Conservation (phyloP, 2,888 invertebrate genomes). For the Odontomyia ornata region DNA sequence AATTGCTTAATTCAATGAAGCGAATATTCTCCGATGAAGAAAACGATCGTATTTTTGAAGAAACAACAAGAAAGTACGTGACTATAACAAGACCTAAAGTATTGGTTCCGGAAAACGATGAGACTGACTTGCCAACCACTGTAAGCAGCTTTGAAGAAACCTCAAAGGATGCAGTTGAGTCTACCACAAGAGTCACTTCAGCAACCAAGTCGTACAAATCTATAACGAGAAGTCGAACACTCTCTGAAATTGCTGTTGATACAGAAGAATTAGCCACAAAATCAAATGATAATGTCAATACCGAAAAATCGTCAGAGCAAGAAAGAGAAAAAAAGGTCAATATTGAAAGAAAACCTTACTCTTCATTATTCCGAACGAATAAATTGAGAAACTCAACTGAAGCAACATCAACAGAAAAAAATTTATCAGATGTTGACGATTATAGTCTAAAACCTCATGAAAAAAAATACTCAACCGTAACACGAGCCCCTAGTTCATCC, state of each 20-base stretch:
- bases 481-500: too few relatives aligned
- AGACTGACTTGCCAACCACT: neutral
- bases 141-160: neutral
- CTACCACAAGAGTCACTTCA: too few relatives aligned
- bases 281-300: neutral
- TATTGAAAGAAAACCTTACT: too few relatives aligned
- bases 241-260: too few relatives aligned
- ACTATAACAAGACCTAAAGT: conserved; percentile 18
- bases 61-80: conserved; percentile 31
- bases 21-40: conserved; percentile 13
- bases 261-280: neutral
- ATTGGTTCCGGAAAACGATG: neutral
- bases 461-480: too few relatives aligned
- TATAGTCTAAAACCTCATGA: too few relatives aligned
- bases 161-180: too few relatives aligned
- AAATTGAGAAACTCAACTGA: too few relatives aligned
- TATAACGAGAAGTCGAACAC: too few relatives aligned
- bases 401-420: neutral
- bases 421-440: neutral
- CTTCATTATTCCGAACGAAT: too few relatives aligned
- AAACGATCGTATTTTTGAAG: neutral
- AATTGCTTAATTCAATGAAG: conserved; percentile 17
- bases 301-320: neutral
- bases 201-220: too few relatives aligned
- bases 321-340: too few relatives aligned